Evolutionary conservation across 2,888 invertebrate genomes (phyloP).

Genomic region (Erpobdella octoculata): DNA sequence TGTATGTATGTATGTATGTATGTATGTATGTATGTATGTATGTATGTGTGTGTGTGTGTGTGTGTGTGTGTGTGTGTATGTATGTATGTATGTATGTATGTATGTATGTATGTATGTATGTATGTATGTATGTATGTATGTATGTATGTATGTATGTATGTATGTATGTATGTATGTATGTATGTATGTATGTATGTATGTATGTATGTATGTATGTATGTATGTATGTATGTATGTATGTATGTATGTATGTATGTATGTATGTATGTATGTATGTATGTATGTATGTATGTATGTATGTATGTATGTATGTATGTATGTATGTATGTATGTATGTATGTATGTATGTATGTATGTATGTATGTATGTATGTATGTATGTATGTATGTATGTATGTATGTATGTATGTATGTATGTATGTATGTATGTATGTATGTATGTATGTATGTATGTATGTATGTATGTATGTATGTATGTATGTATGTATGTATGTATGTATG

Average conservation of each 20-base stretch:
- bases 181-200: not conserved
- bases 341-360: not conserved
- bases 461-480: too few species aligned
- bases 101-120: not conserved
- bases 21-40: conserved; percentile 1
- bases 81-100: not conserved
- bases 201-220: not conserved
- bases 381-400: too few species aligned
- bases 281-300: too few species aligned
- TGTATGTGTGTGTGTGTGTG: conserved; percentile 1
- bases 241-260: not conserved
- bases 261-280: too few species aligned
- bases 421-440: too few species aligned
- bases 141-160: not conserved
- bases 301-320: not conserved
- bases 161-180: not conserved
- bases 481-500: too few species aligned
- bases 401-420: too few species aligned
- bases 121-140: not conserved
- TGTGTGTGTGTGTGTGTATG: conserved; percentile 1
- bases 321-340: not conserved
- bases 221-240: not conserved
- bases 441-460: too few species aligned
- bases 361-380: not conserved
- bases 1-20: conserved; percentile 1